Conservation (phyloP, 2,797 vertebrate species). For the Pangasius mekongensis region DNA sequence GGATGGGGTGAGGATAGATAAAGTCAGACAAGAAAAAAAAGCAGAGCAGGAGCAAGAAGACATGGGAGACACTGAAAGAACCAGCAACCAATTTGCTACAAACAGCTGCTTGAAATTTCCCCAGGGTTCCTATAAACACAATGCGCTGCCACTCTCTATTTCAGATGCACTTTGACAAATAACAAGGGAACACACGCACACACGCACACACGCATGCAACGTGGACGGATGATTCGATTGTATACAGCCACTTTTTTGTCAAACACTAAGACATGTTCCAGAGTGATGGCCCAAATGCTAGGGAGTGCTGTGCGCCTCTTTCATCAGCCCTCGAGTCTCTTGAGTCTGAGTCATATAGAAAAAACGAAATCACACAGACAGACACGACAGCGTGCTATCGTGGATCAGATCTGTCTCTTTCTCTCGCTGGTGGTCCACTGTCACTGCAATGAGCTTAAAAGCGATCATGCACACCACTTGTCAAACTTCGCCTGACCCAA, state of each 20-base stretch:
- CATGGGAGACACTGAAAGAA: constrained; percentile 30
- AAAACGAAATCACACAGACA: constrained; percentile 54
- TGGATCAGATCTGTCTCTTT: constrained; percentile 58
- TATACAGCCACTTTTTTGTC: constrained; percentile 10
- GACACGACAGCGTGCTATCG: constrained; percentile 58
- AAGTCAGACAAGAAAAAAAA: constrained; percentile 28
- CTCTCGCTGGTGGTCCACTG: constrained; percentile 47
- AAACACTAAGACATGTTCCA: constrained; percentile 39
- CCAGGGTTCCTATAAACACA: constrained; percentile 61
- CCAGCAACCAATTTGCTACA: constrained; percentile 63
- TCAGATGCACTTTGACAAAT: constrained; percentile 59
- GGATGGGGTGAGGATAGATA: background rate
- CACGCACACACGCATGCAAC: constrained; percentile 14
- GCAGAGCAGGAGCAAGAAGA: constrained; percentile 28
- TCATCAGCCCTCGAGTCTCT: constrained; percentile 24
- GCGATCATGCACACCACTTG: constrained; percentile 58
- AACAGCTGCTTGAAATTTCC: constrained; percentile 75
- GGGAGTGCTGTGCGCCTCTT: constrained; percentile 53
- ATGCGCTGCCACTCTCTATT: constrained; percentile 55
- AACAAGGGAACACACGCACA: constrained; percentile 49
- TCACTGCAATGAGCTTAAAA: constrained; percentile 8
- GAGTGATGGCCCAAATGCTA: constrained; percentile 32
- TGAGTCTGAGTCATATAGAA: constrained; percentile 19
- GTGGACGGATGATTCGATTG: constrained; percentile 33
- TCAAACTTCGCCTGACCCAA: constrained; percentile 57